Base-by-base conservation (phyloP, 2,888 invertebrate genomes). In the Dryobota labecula region DNA sequence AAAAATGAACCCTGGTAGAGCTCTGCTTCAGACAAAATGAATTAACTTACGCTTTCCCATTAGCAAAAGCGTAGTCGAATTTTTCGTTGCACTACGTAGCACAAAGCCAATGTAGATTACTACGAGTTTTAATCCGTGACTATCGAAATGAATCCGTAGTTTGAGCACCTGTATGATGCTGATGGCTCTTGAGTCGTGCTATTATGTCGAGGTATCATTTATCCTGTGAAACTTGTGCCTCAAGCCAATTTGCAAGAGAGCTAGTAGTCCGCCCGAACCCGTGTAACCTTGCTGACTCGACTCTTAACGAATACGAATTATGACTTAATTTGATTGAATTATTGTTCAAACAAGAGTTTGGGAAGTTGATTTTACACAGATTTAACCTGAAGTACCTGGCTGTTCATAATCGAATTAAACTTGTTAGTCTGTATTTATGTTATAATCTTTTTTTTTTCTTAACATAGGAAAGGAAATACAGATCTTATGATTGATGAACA, bases 301-400 rank as follows among this genome's bases (percentile, higher is more conserved):
- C 84, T 90, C 82, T 80, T 83, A 78, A 77, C 76, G 73, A 86
- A 86, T 84, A 84, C 86, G 82, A 89, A 91, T 92, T 89, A 90
- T 84, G 82, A 87, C 90, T 92, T 88, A 90, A 90, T 90, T 91
- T 90, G 88, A 91, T 90, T 91, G 89, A 89, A 85, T 87, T 83
- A 78, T 80, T 73, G 67, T 70, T 75, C 77, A 77, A 79, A 80
- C 69, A 82, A 70, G 74, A 76, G 65, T 76, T 70, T 76, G 30
- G 36, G 36, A 74, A 74, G 79, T 80, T 82, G 76, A 76, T 84
- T 83, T 78, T 73, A 77, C 71, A 69, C 73, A 66, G 73, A 80
- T 77, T 70, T 70, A 73, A 70, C 62, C 30, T 49, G 33, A 69
- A 66, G 38, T 70, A 73, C 67, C 66, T 72, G 62, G 43, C 61